Evolutionary conservation across 1,140 invertebrate genomes (phyloP).

Genomic region (Hycleus cichorii): DNA sequence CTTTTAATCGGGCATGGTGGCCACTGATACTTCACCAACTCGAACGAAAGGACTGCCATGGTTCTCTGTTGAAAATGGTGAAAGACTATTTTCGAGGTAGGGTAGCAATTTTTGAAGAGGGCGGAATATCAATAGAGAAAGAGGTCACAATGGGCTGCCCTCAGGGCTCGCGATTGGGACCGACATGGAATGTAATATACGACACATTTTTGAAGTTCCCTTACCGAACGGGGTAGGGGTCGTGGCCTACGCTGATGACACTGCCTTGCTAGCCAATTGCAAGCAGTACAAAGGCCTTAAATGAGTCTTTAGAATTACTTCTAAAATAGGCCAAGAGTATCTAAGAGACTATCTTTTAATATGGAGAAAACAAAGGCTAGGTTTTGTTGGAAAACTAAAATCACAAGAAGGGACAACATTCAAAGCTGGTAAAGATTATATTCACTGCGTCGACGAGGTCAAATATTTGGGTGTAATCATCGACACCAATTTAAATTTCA

Average conservation of each 20-base stretch:
- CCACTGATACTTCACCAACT: constrained; percentile 4
- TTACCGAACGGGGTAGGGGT: not conserved
- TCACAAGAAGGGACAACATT: too few relatives aligned
- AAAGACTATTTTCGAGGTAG: constrained; percentile 3
- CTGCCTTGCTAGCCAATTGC: not conserved
- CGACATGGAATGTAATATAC: constrained; percentile 26
- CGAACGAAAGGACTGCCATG: not conserved
- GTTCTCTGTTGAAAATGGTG: not conserved
- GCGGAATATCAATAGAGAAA: not conserved
- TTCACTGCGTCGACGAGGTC: too few relatives aligned
- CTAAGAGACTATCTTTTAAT: too few relatives aligned
- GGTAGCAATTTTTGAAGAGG: not conserved
- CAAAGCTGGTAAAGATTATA: too few relatives aligned
- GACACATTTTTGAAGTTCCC: not conserved
- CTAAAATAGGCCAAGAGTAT: too few relatives aligned
- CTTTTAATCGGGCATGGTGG: constrained; percentile 18
- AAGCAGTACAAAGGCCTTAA: too few relatives aligned
- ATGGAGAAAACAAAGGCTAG: too few relatives aligned
- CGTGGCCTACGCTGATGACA: constrained; percentile 1
- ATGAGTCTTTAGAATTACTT: too few relatives aligned
- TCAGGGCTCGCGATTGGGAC: constrained; percentile 24
- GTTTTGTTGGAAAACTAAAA: too few relatives aligned
- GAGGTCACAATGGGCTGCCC: constrained; percentile 16
- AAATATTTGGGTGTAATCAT: too few relatives aligned
- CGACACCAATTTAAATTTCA: too few relatives aligned